A percentile compares a stretch with the other conserved stretches of the same genome.
These are phyloP conservation scores for Macrobrachium nipponense DNA, from an alignment of 1,140 invertebrate species.

Conservation along the genomic window DNA sequence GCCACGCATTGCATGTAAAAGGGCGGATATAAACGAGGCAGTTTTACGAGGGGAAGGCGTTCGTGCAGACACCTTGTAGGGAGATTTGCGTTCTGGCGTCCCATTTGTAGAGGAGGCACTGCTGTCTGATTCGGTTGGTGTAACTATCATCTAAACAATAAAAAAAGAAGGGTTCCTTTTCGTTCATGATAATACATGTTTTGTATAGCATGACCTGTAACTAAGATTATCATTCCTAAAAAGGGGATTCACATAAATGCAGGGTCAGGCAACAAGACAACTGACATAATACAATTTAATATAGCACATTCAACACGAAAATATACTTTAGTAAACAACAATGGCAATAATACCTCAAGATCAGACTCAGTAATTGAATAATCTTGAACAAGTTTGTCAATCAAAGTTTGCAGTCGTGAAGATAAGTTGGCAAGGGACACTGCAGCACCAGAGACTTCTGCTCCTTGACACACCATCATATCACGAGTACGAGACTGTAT, in stretches of 20 bases:
- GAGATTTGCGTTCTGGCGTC: slow-evolving; percentile 59
- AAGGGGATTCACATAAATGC: slow-evolving; percentile 2
- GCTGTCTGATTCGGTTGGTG: slow-evolving; percentile 61
- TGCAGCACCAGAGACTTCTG: slow-evolving; percentile 78
- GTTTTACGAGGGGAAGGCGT: slow-evolving; percentile 55
- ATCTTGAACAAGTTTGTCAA: slow-evolving; percentile 57
- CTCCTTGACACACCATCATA: slow-evolving; percentile 77
- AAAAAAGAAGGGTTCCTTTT: slow-evolving; percentile 15
- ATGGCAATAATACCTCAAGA: slow-evolving; percentile 34
- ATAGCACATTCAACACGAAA: background rate
- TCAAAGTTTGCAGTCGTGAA: slow-evolving; percentile 74
- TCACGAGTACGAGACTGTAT: slow-evolving; percentile 76
- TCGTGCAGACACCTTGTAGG: slow-evolving; percentile 32
- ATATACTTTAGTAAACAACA: too few relatives aligned
- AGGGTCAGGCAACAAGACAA: background rate
- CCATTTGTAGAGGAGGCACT: slow-evolving; percentile 60
- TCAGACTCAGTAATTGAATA: slow-evolving; percentile 60
- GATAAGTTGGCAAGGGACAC: slow-evolving; percentile 79
- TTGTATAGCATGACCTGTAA: background rate
- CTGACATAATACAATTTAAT: background rate
- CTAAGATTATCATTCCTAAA: background rate
- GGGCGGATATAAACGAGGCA: slow-evolving; percentile 60
- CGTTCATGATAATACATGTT: background rate
- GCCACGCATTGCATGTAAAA: slow-evolving; percentile 59
- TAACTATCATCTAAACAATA: slow-evolving; percentile 61